Conservation (phyloP, 2,888 invertebrate species). For the Drosophila flavopinicola region DNA sequence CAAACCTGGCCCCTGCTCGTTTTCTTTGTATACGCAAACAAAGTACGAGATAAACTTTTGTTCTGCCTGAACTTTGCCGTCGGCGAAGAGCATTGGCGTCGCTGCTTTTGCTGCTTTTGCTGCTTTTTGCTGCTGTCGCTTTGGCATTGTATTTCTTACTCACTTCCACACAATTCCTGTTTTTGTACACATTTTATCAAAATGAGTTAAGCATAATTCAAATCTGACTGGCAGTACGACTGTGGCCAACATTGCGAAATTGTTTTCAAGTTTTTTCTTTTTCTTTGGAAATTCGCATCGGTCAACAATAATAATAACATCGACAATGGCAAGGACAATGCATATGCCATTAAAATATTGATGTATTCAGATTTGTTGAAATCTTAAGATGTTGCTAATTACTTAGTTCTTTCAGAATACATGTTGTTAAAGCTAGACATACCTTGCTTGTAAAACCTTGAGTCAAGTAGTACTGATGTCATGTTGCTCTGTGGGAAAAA, state of each 20-base stretch:
- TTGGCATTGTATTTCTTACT: constrained; percentile 45
- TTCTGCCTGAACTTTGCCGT: constrained; percentile 71
- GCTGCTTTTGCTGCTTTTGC: constrained; percentile 1
- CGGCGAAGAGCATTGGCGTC: constrained; percentile 9
- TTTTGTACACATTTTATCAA: constrained; percentile 50
- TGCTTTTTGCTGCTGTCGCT: constrained; percentile 4
- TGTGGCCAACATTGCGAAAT: constrained; percentile 46
- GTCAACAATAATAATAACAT: constrained; percentile 21
- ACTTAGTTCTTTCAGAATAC: too few relatives aligned
- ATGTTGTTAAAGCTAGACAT: too few relatives aligned
- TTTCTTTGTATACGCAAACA: constrained; percentile 68
- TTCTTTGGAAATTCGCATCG: constrained; percentile 11
- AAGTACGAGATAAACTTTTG: constrained; percentile 78
- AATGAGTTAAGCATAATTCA: constrained; percentile 66
- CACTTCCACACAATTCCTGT: constrained; percentile 27
- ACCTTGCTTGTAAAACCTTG: background rate
- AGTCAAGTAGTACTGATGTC: background rate
- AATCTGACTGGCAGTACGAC: constrained; percentile 31
- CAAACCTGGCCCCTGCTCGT: background rate
- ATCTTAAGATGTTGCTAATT: background rate
- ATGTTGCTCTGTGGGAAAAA: too few relatives aligned
- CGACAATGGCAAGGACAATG: constrained; percentile 51
- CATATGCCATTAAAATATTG: constrained; percentile 40
- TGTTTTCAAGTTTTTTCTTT: constrained; percentile 52
- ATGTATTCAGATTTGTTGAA: constrained; percentile 23